Evolutionary conservation across 2,888 invertebrate genomes (phyloP), one percentile per base, ranked within the genome.

Genomic region (Venusia cambrica): DNA sequence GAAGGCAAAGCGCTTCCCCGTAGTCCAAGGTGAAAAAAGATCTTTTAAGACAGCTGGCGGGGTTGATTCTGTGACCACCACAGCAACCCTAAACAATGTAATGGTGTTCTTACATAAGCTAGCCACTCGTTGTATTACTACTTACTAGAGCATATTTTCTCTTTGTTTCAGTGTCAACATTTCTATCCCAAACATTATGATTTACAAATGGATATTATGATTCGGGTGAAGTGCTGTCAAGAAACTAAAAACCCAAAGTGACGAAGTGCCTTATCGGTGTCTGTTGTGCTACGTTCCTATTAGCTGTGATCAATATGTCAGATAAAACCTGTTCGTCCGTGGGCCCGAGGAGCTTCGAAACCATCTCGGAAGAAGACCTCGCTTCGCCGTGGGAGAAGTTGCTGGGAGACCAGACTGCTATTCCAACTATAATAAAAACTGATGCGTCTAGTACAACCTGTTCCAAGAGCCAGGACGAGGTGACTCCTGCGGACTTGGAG

Each of bases 161-260:
- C n/a, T 62, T 87, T 85, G 84, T 87, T 87, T 51, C 84, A 85
- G 85, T 87, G 85, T 80, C 85, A 85, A 84, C 83, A 84, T 85
- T 85, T 87, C 78, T 85, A 83, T 65, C 87, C 87, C 75, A 87
- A 87, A 78, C 83, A 85, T 83, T 87, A 87, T 87, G 87, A 87
- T 85, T 84, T 87, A 87, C 87, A 85, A 87, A 87, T 87, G 87
- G 87, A 87, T 87, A 87, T 87, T 87, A 87, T 83, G 84, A 87
- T 87, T 80, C 73, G 87, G 81, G 87, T 87, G 85, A 87, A 87
- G 87, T 87, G 87, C 61, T 87, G 80, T 72, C 87, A 87, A 85
- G 85, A 85, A 87, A 87, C 85, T 84, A 87, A 87, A 81, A 87
- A 87, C 62, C 87, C 87, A 72, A 87, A 87, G 87, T 87, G 87